These are phyloP conservation scores for Heterotis niloticus DNA, from an alignment of 2,113 vertebrate species.

Conservation along the genomic window DNA sequence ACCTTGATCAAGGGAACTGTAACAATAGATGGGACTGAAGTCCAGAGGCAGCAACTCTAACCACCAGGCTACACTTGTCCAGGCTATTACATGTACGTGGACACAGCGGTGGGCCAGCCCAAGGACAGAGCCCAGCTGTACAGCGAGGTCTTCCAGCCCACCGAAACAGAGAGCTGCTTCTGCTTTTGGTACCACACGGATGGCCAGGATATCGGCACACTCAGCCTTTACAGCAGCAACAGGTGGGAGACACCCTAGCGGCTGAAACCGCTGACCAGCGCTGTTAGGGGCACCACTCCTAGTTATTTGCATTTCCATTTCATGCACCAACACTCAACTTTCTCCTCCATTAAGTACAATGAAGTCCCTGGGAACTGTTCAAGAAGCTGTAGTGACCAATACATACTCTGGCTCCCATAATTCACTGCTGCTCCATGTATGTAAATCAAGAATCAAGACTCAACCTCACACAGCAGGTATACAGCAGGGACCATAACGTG, in stretches of 20 bases:
- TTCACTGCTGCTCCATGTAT: too few species aligned
- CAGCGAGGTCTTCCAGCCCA: constrained; percentile 55
- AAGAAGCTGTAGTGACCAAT: too few species aligned
- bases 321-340: too few species aligned
- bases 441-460: too few species aligned
- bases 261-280: neutral
- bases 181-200: constrained; percentile 66
- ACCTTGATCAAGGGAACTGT: neutral
- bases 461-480: too few species aligned
- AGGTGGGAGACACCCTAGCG: constrained; percentile 43
- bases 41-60: neutral
- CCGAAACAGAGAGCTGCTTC: constrained; percentile 56
- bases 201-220: constrained; percentile 52
- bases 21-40: neutral
- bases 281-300: too few species aligned
- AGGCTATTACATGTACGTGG: constrained; percentile 65
- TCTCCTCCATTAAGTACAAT: too few species aligned
- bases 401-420: too few species aligned
- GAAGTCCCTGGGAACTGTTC: too few species aligned
- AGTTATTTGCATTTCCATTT: too few species aligned
- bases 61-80: neutral
- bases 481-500: too few species aligned
- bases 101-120: constrained; percentile 57
- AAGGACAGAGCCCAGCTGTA: constrained; percentile 51
- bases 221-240: constrained; percentile 55